phyloP scores from a whole-genome alignment of 2,797 vertebrate species.

The Pangasius krempfi region DNA sequence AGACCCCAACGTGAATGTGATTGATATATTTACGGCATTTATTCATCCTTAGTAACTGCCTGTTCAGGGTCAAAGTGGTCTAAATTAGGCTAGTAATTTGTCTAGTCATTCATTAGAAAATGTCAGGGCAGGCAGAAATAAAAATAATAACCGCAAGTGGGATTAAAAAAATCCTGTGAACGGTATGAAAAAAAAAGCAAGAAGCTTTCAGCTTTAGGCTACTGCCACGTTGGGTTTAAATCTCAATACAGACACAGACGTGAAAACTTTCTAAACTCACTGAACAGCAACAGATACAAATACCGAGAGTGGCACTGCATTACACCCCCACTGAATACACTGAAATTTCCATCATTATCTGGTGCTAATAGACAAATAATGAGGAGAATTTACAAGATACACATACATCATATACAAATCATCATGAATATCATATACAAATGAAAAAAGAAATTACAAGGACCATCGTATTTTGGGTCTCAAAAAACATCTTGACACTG shows the following conservation, averaged over 20 bases:
- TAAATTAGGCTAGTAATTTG: neutral
- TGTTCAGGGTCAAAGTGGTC: neutral
- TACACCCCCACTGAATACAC: neutral
- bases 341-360: neutral
- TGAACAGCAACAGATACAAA: neutral
- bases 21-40: neutral
- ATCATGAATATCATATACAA: neutral
- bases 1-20: neutral
- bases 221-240: neutral
- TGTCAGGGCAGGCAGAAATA: neutral
- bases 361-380: neutral
- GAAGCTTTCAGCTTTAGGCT: neutral
- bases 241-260: neutral
- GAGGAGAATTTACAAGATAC: neutral
- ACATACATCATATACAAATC: neutral
- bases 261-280: neutral
- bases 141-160: neutral
- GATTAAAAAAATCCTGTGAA: neutral
- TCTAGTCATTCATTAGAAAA: neutral
- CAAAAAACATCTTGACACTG: neutral
- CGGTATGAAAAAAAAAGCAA: neutral
- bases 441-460: neutral
- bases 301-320: neutral
- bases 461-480: neutral
- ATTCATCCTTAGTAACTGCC: neutral